Evolutionary conservation across 2,797 vertebrate species (phyloP).

Genomic region (Hippopotamyrus pictus): DNA sequence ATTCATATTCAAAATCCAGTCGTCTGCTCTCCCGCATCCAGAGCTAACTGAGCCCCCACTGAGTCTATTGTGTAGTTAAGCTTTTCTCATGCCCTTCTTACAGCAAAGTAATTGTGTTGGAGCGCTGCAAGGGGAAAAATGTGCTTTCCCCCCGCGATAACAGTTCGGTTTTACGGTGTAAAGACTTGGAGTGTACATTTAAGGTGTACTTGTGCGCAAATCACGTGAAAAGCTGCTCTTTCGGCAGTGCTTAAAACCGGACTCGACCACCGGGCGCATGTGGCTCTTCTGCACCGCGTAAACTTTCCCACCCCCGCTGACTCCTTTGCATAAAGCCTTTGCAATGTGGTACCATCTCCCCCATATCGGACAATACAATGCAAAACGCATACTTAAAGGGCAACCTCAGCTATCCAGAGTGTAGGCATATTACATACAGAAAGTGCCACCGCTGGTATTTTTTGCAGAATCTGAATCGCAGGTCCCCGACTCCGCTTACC

Average conservation of each 20-base stretch:
- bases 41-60: constrained; percentile 57
- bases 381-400: not conserved
- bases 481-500: not conserved
- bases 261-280: not conserved
- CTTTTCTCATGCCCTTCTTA: constrained; percentile 65
- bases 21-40: constrained; percentile 41
- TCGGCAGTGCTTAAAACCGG: not conserved
- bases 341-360: not conserved
- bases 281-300: not conserved
- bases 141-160: not conserved
- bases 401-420: not conserved
- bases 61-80: constrained; percentile 60
- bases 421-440: not conserved
- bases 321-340: not conserved
- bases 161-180: not conserved
- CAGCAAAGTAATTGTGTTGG: constrained; percentile 51
- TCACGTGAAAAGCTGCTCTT: not conserved
- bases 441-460: not conserved
- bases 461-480: not conserved
- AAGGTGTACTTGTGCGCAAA: not conserved
- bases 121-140: not conserved
- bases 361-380: not conserved
- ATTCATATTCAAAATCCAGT: constrained; percentile 46
- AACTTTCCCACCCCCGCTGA: not conserved
- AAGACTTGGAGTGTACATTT: not conserved